Evolutionary conservation across 2,888 invertebrate genomes (phyloP).

Genomic region (Caenorhabditis sp.): DNA sequence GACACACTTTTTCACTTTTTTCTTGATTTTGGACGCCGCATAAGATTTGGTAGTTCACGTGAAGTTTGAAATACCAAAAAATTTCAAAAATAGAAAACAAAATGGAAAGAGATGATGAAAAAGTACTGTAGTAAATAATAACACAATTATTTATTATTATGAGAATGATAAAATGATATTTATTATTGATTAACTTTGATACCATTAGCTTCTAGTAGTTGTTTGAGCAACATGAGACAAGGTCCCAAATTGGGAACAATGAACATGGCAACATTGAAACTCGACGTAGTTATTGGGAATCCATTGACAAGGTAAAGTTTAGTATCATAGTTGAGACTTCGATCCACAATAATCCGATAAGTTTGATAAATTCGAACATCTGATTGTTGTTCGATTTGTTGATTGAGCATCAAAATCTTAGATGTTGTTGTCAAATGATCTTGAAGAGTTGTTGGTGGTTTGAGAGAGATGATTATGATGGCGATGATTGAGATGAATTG

Average conservation of each 20-base stretch:
- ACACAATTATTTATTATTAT: no score
- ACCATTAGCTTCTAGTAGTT: conserved; percentile 8
- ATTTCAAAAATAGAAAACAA: no score
- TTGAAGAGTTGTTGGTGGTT: not conserved
- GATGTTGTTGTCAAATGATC: conserved; percentile 6
- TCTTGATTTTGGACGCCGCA: no score
- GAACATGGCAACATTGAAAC: conserved; percentile 35
- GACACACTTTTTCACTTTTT: no score
- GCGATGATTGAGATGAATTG: not conserved
- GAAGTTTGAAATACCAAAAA: no score
- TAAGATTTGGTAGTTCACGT: no score
- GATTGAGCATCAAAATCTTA: conserved; percentile 22
- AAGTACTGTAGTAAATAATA: no score
- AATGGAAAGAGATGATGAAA: no score
- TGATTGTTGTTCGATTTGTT: conserved; percentile 15
- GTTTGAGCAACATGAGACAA: conserved; percentile 24
- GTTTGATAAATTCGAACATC: conserved; percentile 26
- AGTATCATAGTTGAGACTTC: conserved; percentile 17
- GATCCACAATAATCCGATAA: conserved; percentile 30
- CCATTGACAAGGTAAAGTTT: conserved; percentile 29
- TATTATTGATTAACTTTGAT: no score
- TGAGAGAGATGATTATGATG: not conserved
- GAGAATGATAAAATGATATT: no score
- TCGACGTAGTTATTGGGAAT: conserved; percentile 19
- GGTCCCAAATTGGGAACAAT: conserved; percentile 27